Evolutionary conservation across 37 sponge, comb jelly and placozoan genomes (phyloP), one percentile per base, ranked within the genome.

Genomic region (Theonella swinhoei): DNA sequence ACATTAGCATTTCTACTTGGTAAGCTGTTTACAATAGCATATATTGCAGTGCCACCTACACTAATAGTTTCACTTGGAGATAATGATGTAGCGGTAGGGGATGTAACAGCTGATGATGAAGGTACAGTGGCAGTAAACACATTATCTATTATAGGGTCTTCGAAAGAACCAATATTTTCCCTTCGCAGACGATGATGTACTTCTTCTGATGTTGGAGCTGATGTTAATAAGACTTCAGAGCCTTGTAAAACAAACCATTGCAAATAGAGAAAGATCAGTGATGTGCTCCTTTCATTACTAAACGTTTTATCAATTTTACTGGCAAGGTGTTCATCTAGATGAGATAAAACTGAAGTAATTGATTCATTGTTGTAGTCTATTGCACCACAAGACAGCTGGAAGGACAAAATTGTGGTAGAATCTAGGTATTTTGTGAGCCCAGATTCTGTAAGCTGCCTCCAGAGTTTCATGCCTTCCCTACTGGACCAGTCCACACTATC

Each of bases 361-460:
- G 54, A 47, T 47, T 47, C 11, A 47, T 14, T 47, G 7, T 47
- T 47, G 54, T 47, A 47, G 54, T 47, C 7, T 7, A 17, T 47
- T 7, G 14, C 14, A 14, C n/a, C 43, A 74, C 75, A 83, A 28
- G 34, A 9, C 19, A 74, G 11, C 22, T 42, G 31, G 17, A 83
- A 32, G 8, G 75, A 74, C 0, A 74, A 61, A 64, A 65, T 42
- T 1, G 83, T 74, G 3, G 62, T 14, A 34, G 41, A 33, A 20
- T 31, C 62, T 1, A 72, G 38, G 25, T 35, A 23, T 9, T 81
- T 20, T 23, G 20, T 4, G 38, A 68, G 8, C 58, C 42, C n/a
- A 36, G 62, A 14, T 23, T 40, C 68, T 33, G 62, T 76, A 8
- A 84, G 68, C 26, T 76, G 76, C 42, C 60, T 84, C 76, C 76